Evolutionary conservation across 2,888 invertebrate species (phyloP).

Genomic region (Tryphoninae sp.): DNA sequence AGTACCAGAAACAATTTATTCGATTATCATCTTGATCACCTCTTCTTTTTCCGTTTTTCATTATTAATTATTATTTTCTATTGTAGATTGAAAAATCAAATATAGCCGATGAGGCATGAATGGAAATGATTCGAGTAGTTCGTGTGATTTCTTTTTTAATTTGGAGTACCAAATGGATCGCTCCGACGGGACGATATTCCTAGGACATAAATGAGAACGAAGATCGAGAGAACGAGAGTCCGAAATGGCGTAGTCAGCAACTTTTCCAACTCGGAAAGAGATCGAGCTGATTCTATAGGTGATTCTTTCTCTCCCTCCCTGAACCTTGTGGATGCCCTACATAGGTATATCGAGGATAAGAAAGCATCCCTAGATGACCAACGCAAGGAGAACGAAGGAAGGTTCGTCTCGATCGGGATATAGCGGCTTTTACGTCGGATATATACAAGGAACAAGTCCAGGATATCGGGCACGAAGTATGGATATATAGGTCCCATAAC

Average conservation of each 20-base stretch:
- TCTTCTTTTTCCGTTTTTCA: too few species aligned
- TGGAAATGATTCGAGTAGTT: too few species aligned
- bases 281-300: slow-evolving; percentile 51
- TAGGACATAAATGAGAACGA: slow-evolving; percentile 47
- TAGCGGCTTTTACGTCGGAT: slow-evolving; percentile 31
- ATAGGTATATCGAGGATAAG: slow-evolving; percentile 6
- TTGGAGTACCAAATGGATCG: slow-evolving; percentile 12
- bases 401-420: slow-evolving; percentile 23
- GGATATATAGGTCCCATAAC: slow-evolving; percentile 53
- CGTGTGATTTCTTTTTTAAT: neutral
- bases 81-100: too few species aligned
- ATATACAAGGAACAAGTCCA: slow-evolving; percentile 20
- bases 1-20: too few species aligned
- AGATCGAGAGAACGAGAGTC: slow-evolving; percentile 38
- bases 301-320: slow-evolving; percentile 15
- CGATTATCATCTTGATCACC: too few species aligned
- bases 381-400: slow-evolving; percentile 42
- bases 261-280: slow-evolving; percentile 23
- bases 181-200: slow-evolving; percentile 34
- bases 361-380: slow-evolving; percentile 49
- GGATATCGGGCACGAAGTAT: slow-evolving; percentile 42
- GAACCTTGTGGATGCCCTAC: neutral
- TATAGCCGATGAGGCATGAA: too few species aligned
- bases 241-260: slow-evolving; percentile 56
- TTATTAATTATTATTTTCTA: too few species aligned